Evolutionary conservation across 2,888 invertebrate genomes (phyloP), one percentile per base, ranked within the genome.

Genomic region (Galerucella nymphaeae): DNA sequence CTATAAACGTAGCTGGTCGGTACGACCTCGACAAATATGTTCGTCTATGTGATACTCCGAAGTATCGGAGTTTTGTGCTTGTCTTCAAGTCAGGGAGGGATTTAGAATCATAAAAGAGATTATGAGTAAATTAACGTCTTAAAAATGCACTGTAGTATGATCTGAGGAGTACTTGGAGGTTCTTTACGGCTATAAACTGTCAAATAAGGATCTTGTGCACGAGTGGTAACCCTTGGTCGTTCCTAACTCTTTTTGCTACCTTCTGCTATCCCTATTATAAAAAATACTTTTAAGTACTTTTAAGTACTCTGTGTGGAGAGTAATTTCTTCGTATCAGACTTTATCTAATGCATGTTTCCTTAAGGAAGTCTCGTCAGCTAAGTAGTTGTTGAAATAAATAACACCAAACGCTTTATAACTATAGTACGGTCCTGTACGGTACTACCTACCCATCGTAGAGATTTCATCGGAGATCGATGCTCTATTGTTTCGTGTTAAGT

Each of bases 11-110:
- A 30, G 48, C 59, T 69, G 42, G 58, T 69, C 20, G 42, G 63
- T 68, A 69, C 69, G 69, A 69, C 69, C 62, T 69, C 69, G 69
- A 69, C 69, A 69, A 69, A 69, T 69, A 69, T 69, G 62, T 38
- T 59, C 67, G 68, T 62, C 62, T 62, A 61, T 62, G 16, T 53
- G 69, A 55, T 69, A 69, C 16, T 20, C 68, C 11, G 61, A 30
- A 62, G 53, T 42, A 41, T 42, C 61, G 38, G 18, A 62, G 61
- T 41, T 42, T 41, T 8, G 14, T 14, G 38, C 61, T 62, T 11
- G 61, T 62, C 16, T 9, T 13, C 0, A 10, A 2, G 8, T 16
- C 61, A 62, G 61, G 18, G 42, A 6, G 41, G 61, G 42, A 62
- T 62, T 42, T 13, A 41, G 11, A 62, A 16, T 14, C 30, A 30